Percentiles rank a stretch among this genome's conserved stretches.
phyloP scores from a whole-genome alignment of 2,797 vertebrate genomes.

The Salarias fasciatus region DNA sequence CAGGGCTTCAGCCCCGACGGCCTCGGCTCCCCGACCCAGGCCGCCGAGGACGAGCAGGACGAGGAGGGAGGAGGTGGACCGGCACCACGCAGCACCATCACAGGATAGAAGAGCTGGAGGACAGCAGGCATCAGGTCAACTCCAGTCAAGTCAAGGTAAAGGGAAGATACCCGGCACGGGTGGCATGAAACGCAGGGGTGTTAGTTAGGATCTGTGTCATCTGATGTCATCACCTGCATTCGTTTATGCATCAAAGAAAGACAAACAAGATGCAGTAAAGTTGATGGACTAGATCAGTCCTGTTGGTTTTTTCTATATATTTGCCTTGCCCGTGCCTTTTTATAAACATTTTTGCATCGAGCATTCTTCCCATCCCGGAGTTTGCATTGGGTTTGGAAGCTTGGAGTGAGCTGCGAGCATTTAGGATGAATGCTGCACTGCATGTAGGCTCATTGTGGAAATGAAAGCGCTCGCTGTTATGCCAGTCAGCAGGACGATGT shows the following conservation, averaged over 20 bases:
- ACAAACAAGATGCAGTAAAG: neutral
- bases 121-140: constrained; percentile 77
- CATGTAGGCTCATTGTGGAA: constrained; percentile 39
- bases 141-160: constrained; percentile 92
- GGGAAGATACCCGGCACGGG: constrained; percentile 15
- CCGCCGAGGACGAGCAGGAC: constrained; percentile 52
- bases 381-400: constrained; percentile 52
- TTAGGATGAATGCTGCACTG: constrained; percentile 29
- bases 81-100: constrained; percentile 61
- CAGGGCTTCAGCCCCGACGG: constrained; percentile 83
- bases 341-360: constrained; percentile 59
- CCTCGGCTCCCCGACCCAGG: constrained; percentile 54
- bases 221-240: neutral
- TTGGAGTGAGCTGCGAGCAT: constrained; percentile 35
- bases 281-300: neutral
- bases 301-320: constrained; percentile 8
- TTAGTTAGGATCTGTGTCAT: neutral
- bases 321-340: constrained; percentile 46
- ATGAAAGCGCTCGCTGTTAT: constrained; percentile 2
- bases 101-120: constrained; percentile 77
- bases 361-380: constrained; percentile 38
- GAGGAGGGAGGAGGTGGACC: constrained; percentile 56
- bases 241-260: neutral
- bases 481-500: neutral
- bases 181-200: constrained; percentile 2